Evolutionary conservation across 2,888 invertebrate species (phyloP).

Genomic region (Entomobrya multifasciata): DNA sequence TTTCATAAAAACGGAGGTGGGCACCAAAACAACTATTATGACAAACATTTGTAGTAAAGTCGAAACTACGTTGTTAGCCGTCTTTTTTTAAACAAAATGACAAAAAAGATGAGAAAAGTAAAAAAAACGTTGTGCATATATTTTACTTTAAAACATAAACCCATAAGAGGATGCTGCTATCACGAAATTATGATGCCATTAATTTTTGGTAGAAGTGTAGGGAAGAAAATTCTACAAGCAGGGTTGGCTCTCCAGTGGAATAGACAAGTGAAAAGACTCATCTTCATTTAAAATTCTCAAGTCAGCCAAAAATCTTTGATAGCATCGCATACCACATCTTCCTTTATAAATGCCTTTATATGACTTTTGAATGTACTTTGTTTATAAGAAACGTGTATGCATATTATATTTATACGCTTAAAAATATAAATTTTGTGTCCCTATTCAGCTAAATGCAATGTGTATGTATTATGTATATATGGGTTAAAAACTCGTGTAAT

Average conservation of each 20-base stretch:
- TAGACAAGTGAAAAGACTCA: neutral
- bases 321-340: conserved; percentile 20
- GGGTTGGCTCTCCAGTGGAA: no score
- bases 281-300: conserved; percentile 53
- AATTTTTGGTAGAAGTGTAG: neutral
- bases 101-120: neutral
- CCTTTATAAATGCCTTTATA: neutral
- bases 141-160: neutral
- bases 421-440: no score
- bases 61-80: neutral
- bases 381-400: no score
- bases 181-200: neutral
- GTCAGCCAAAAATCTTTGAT: conserved; percentile 61
- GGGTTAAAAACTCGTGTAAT: conserved; percentile 7
- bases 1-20: neutral
- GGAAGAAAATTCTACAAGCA: no score
- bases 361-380: neutral
- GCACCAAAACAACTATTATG: neutral
- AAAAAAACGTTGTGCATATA: neutral
- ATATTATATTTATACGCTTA: no score
- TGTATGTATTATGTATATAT: neutral
- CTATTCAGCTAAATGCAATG: no score
- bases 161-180: neutral
- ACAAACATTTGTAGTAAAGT: neutral
- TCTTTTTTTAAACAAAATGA: neutral